Base-by-base conservation (phyloP, 1,140 invertebrate genomes). In the Drosophila tani region DNA sequence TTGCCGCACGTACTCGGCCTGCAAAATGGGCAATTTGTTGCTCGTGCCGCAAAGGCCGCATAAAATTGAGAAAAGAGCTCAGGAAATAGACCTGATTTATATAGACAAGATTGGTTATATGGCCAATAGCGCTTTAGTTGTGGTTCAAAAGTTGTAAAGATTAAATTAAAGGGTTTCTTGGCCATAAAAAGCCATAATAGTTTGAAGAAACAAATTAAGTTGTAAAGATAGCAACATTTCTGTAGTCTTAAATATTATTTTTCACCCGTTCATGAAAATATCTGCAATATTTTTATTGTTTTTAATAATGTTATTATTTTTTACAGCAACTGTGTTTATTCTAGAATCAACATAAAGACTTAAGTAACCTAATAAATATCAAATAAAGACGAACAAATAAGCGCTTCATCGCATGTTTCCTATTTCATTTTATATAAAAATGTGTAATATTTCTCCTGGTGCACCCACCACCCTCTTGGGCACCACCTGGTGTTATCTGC, bases 11-110 rank as follows among this genome's bases (percentile, higher is more conserved):
- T 88, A 88, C 85, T 51, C 45, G 64, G 75, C 55, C 62, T 74
- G 71, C 81, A 88, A 88, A 88, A 88, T 88, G 84, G 84, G 83
- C 84, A 88, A 88, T 88, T 88, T 88, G 84, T 87, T 88, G 81
- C 84, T 78, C 74, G 84, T 83, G 76, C 75, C 82, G 59, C 17
- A 9, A 58, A 27, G 27, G 49, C 55, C 43, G 32, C 29, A 47
- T 62, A 38, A 58, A 45, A 59, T 63, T 63, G 47, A 35, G 11
- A 46, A 66, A 47, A 65, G 15, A 12, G 7, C 32, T 47, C 27
- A 14, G 40, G 58, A 76, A 57, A 45, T 40, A 24, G 12, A 35
- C 12, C 41, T 74, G 58, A 75, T 50, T 75, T 66, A 38, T 60
- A 62, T 50, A 27, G 46, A 53, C 21, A 29, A 21, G 5, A 21